Base-by-base conservation (phyloP, 2,888 invertebrate genomes). In the Heliconius hortense region DNA sequence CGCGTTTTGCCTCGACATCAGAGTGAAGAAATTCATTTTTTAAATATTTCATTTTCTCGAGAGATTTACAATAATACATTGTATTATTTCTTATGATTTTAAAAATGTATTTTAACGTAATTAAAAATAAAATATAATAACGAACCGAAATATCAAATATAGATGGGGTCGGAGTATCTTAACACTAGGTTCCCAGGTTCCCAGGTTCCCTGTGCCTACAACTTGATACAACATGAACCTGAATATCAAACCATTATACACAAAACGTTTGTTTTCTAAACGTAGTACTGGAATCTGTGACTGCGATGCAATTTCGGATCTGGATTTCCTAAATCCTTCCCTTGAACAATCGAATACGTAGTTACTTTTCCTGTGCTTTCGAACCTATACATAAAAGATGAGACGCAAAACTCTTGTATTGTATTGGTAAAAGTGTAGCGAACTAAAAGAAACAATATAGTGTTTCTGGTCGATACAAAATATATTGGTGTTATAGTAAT, bases 251-350 rank as follows among this genome's bases (percentile, higher is more conserved):
- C 39, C 66, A 71, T 72, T 72, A n/a, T 39, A 28, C 39, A 39
- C 24, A 28, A 59, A 64, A 70, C 66, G 53, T 74, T 76, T 73
- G 76, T 76, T 78, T 74, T 63, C 73, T 62, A 69, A 73, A 28
- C 73, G 71, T 26, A 60, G 76, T 35, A 73, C 71, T 66, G 66
- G 79, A 75, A 78, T 78, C 73, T 77, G 79, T 74, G 76, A 79
- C 66, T 73, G 67, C 71, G 31, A 78, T 74, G 74, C 78, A 79
- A 79, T 79, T 79, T 77, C 78, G 76, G n/a, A n/a, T 59, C 35
- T 72, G 79, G 77, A 79, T 79, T 79, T 78, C 63, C 74, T 66
- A 74, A 77, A 79, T 74, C 78, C 77, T 72, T 63, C 56, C 73
- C 66, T 62, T 72, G 77, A 63, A 62, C 71, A 73, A 76, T 76